phyloP scores from a whole-genome alignment of 1,140 invertebrate genomes.

The Orchestia grillus region DNA sequence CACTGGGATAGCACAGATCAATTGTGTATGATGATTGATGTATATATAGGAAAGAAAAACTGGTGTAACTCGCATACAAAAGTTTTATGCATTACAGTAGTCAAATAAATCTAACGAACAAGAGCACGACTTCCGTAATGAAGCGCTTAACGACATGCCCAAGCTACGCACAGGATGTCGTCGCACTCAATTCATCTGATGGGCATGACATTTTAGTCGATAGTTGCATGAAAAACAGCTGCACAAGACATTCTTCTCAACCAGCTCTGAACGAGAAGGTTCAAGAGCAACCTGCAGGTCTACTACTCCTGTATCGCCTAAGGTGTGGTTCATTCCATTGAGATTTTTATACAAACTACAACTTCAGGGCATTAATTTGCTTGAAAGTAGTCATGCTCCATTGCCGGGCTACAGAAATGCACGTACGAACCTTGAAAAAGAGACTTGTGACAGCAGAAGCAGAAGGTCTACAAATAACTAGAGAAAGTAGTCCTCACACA shows the following conservation, averaged over 20 bases:
- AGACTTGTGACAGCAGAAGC: background rate
- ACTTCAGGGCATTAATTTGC: background rate
- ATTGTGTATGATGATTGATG: background rate
- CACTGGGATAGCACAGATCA: background rate
- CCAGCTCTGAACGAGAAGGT: background rate
- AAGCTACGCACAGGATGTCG: background rate
- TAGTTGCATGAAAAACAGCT: background rate
- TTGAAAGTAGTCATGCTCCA: background rate
- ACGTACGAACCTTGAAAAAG: constrained; percentile 1
- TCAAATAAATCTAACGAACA: background rate
- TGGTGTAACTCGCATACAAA: background rate
- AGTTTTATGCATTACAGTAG: background rate
- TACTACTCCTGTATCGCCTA: constrained; percentile 12
- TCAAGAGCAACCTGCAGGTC: constrained; percentile 24
- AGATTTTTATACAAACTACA: background rate
- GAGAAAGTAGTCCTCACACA: constrained; percentile 19
- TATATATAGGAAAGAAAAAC: background rate
- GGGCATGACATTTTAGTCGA: background rate
- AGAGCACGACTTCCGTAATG: background rate
- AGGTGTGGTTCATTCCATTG: constrained; percentile 12
- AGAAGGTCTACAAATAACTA: background rate
- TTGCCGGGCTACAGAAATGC: background rate
- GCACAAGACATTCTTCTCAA: background rate
- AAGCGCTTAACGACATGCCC: background rate
- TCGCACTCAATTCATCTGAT: background rate